Percentiles rank a stretch among this genome's conserved stretches.
phyloP scores from a whole-genome alignment of 2,113 vertebrate genomes.

The Motacilla tschutschensis region DNA sequence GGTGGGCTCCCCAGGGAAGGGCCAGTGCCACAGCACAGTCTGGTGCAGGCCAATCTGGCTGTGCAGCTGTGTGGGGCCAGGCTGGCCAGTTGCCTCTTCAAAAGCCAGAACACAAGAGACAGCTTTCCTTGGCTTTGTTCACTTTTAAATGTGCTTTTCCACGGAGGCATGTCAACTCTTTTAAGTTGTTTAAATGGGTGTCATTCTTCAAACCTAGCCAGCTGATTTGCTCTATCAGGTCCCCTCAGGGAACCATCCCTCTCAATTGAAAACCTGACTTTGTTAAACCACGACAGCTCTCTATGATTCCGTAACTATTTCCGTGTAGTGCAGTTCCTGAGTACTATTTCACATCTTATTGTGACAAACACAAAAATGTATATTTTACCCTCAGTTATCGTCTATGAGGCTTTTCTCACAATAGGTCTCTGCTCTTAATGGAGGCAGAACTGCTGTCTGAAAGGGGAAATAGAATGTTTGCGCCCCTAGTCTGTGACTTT shows the following conservation, averaged over 20 bases:
- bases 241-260: neutral
- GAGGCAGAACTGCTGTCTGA: neutral
- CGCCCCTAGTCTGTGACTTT: neutral
- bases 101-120: neutral
- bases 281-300: neutral
- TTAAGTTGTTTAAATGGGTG: neutral
- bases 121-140: neutral
- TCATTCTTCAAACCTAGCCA: neutral
- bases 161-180: neutral
- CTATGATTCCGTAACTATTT: neutral
- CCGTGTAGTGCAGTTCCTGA: neutral
- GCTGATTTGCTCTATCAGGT: neutral
- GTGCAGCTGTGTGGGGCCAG: neutral
- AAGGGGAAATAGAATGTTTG: neutral
- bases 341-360: neutral
- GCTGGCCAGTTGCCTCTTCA: neutral
- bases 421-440: neutral
- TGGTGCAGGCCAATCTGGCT: neutral
- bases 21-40: neutral
- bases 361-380: neutral
- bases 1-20: neutral
- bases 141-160: neutral
- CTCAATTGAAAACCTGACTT: neutral
- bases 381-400: neutral
- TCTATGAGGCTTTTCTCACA: neutral